Conservation (phyloP, 1,140 invertebrate genomes). For the Charaxes varanes region DNA sequence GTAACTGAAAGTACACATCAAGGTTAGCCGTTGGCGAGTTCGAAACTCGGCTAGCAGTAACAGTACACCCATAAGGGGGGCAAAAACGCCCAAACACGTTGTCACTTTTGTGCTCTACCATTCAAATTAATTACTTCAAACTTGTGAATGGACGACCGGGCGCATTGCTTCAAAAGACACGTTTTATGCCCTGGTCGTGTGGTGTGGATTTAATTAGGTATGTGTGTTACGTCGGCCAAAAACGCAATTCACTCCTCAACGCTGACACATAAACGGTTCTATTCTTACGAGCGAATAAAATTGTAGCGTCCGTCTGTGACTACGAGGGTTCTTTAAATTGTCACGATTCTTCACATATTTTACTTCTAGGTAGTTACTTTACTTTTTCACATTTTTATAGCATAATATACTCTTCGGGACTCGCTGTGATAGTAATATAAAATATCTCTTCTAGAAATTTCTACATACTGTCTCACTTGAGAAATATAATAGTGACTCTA, state of each 20-base stretch:
- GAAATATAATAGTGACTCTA: no score
- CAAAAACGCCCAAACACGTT: conserved; percentile 56
- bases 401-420: no score
- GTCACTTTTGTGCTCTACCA: conserved; percentile 52
- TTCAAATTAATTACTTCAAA: conserved; percentile 61
- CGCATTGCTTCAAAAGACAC: conserved; percentile 27
- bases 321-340: no score
- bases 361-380: no score
- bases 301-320: no score
- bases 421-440: no score
- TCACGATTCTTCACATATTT: no score
- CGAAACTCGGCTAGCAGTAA: conserved; percentile 69
- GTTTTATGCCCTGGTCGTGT: conserved; percentile 27
- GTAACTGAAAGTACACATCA: conserved; percentile 70
- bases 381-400: no score
- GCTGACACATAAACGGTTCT: conserved; percentile 17
- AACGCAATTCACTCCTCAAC: conserved; percentile 19
- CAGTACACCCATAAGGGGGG: conserved; percentile 47
- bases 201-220: conserved; percentile 55
- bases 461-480: no score
- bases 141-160: conserved; percentile 47
- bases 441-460: no score
- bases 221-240: conserved; percentile 28
- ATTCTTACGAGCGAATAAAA: no score
- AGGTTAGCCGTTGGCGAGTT: conserved; percentile 60